Conservation (phyloP, 2,888 invertebrate species). For the Diplazon laetatorius region DNA sequence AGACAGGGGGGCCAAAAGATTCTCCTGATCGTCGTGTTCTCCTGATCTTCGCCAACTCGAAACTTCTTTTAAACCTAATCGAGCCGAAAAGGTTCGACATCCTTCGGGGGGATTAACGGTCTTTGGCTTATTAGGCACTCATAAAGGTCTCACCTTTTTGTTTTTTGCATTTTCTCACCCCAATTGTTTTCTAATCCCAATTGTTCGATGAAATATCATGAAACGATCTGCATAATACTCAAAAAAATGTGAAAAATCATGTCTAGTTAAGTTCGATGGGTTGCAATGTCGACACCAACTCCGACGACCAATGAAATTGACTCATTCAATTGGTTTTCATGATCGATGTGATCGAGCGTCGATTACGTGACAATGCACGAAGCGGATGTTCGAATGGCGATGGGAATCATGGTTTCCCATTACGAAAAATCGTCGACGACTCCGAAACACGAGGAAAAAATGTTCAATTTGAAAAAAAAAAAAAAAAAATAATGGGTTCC, state of each 20-base stretch:
- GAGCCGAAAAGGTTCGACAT: slow-evolving; percentile 78
- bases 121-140: slow-evolving; percentile 78
- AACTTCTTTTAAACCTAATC: slow-evolving; percentile 80
- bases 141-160: slow-evolving; percentile 70
- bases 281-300: no score
- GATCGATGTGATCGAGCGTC: no score
- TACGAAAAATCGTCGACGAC: not conserved
- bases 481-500: not conserved
- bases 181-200: slow-evolving; percentile 70
- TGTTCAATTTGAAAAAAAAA: not conserved
- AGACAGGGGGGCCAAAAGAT: not conserved
- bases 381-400: no score
- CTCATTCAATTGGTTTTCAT: no score
- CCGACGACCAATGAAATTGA: no score
- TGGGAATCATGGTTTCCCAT: no score
- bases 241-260: no score
- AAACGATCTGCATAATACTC: no score
- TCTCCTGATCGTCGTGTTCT: slow-evolving; percentile 68
- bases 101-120: slow-evolving; percentile 79
- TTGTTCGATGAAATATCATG: slow-evolving; percentile 66
- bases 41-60: slow-evolving; percentile 76
- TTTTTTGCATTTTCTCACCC: slow-evolving; percentile 27
- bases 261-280: no score
- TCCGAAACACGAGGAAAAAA: no score
- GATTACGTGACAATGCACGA: no score